phyloP scores from a whole-genome alignment of 2,797 vertebrate species.

The Amblyopsis hoosieri region DNA sequence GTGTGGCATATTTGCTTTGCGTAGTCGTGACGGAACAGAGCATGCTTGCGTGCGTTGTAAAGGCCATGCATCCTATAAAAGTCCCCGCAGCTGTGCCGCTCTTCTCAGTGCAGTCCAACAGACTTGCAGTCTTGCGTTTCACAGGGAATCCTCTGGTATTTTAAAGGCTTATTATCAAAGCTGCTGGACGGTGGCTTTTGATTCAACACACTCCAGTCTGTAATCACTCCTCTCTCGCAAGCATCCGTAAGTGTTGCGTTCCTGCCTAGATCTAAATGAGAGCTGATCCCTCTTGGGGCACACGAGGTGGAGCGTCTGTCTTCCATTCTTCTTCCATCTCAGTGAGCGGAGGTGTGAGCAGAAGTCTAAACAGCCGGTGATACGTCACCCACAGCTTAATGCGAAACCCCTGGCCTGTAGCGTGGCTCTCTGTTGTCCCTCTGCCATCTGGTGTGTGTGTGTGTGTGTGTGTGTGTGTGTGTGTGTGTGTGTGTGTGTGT shows the following conservation, averaged over 20 bases:
- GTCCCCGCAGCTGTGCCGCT: conserved; percentile 49
- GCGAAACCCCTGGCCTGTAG: not conserved
- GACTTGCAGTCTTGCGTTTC: conserved; percentile 53
- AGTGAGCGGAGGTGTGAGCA: not conserved
- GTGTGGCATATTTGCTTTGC: conserved; percentile 19
- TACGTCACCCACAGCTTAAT: not conserved
- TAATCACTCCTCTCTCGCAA: conserved; percentile 55
- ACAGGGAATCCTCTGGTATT: conserved; percentile 61
- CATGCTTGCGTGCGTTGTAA: conserved; percentile 23
- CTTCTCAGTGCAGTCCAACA: conserved; percentile 35
- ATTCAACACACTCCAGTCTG: conserved; percentile 52
- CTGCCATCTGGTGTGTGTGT: not conserved
- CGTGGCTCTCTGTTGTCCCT: not conserved
- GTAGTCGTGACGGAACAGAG: conserved; percentile 6
- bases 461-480: not conserved
- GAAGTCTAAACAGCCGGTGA: conserved; percentile 9
- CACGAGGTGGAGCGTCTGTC: conserved; percentile 36
- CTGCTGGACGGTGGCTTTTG: conserved; percentile 59
- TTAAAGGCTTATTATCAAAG: conserved; percentile 66
- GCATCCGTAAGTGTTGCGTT: conserved; percentile 47
- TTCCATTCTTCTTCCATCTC: conserved; percentile 27
- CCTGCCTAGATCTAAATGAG: conserved; percentile 49
- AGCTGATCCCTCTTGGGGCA: conserved; percentile 39
- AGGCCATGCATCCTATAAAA: conserved; percentile 29
- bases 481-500: too few species aligned